Percentiles rank a stretch among this genome's conserved stretches.
These are phyloP conservation scores for Torymus aiolomorphi DNA, from an alignment of 2,888 invertebrate species.

Conservation along the genomic window DNA sequence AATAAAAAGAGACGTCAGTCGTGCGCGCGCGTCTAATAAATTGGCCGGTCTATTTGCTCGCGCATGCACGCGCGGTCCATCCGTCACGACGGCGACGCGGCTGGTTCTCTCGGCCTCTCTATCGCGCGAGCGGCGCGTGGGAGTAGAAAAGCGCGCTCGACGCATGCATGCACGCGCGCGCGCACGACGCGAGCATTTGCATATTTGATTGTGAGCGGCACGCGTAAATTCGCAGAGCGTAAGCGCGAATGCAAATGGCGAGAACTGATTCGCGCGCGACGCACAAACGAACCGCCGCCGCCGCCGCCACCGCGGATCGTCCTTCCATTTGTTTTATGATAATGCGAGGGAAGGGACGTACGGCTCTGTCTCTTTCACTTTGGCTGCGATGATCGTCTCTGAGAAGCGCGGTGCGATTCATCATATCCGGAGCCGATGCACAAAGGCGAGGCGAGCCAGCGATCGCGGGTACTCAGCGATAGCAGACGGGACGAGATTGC, in stretches of 20 bases:
- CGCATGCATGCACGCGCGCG: conserved; percentile 59
- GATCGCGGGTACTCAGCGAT: no score
- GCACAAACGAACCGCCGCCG: conserved; percentile 6
- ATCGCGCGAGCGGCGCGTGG: no score
- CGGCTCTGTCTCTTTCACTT: no score
- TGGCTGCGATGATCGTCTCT: neutral
- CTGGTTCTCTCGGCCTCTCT: no score
- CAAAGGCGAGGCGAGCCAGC: no score
- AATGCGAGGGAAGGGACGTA: neutral
- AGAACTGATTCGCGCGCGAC: conserved; percentile 19
- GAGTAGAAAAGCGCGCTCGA: conserved; percentile 7
- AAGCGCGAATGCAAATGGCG: conserved; percentile 7
- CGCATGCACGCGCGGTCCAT: conserved; percentile 57
- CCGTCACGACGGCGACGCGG: conserved; percentile 51
- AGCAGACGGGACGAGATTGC: no score
- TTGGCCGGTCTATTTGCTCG: conserved; percentile 60
- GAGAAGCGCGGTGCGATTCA: conserved; percentile 19
- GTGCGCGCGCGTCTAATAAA: conserved; percentile 61
- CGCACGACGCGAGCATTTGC: conserved; percentile 65
- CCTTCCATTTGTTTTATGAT: conserved; percentile 53
- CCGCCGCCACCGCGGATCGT: conserved; percentile 18
- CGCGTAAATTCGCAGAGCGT: conserved; percentile 61
- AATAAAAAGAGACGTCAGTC: conserved; percentile 57
- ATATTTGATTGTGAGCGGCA: conserved; percentile 69
- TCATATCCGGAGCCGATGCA: neutral